These are phyloP conservation scores for Rhamphomyia laevipes DNA, from an alignment of 2,888 invertebrate species.

Conservation along the genomic window DNA sequence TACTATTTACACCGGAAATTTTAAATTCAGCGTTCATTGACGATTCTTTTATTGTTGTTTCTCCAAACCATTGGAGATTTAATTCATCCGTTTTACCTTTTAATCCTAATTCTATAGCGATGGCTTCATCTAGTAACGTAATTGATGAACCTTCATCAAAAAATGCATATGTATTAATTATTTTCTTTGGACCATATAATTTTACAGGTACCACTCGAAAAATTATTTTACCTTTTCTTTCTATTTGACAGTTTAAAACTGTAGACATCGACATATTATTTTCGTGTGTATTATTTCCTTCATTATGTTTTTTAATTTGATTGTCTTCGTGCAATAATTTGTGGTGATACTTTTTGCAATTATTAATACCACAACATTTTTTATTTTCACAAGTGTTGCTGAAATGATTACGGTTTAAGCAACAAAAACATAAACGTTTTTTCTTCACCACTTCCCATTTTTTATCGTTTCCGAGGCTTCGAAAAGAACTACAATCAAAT, in stretches of 20 bases:
- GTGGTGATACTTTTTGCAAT: conserved; percentile 5
- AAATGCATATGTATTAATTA: conserved; percentile 6
- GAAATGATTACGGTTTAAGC: conserved; percentile 2
- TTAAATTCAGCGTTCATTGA: conserved; percentile 10
- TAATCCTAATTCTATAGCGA: conserved; percentile 10
- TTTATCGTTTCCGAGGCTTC: background rate
- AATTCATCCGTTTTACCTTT: conserved; percentile 10
- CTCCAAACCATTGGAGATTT: conserved; percentile 14
- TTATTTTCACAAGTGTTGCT: conserved; percentile 1
- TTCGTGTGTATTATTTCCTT: background rate
- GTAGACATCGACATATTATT: conserved; percentile 2
- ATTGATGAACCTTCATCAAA: conserved; percentile 14
- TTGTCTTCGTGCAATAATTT: conserved; percentile 8
- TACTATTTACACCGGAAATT: conserved; percentile 7
- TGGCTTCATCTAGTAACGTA: conserved; percentile 9
- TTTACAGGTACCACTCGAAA: conserved; percentile 10
- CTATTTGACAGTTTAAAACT: conserved; percentile 7
- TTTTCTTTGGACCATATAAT: conserved; percentile 1
- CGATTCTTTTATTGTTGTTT: conserved; percentile 7
- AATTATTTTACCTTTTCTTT: background rate
- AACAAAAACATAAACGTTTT: conserved; percentile 7
- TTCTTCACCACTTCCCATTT: conserved; percentile 6
- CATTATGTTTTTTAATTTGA: background rate
- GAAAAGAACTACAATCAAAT: background rate
- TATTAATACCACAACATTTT: conserved; percentile 2